Base-by-base conservation (phyloP, 2,113 vertebrate species). In the Phalacrocorax carbo region DNA sequence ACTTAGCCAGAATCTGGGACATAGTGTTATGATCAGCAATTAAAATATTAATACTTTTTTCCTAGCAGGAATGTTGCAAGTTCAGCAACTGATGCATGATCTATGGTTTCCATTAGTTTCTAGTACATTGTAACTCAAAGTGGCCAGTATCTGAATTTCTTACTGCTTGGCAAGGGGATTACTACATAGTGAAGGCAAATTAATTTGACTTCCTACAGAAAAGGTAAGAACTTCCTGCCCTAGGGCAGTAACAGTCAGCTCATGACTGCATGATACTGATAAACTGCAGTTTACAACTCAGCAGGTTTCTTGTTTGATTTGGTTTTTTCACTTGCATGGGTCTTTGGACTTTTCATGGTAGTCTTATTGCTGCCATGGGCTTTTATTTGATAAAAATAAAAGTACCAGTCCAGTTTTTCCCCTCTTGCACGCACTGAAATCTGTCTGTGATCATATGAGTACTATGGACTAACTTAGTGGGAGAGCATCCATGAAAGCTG, bases 241-340 rank as follows among this genome's bases (percentile, higher is more conserved):
- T 80, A 78, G 87, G 87, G 91, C 93, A 77, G 46, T 85, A 93
- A 52, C 82, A 95, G 88, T 84, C 90, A 94, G 82, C 90, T 94
- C 86, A 55, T 66, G 88, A 91, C 94, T 97, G 88, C 86, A n/a
- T 62, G 84, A 91, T 88, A 57, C 91, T 94, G 94, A 97, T 95
- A 95, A 97, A 94, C 86, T 90, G 58, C 91, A 87, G 93, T 96
- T 96, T 96, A 96, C 88, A 91, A 61, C 83, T 89, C 94, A 73
- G 94, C 70, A 68, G 89, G 89, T 66, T 95, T 91, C 84, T 62
- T 93, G 84, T 91, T 96, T 94, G 78, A 95, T 94, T 90, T 88
- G 78, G 1, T 91, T 94, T 82, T 94, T 96, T 95, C 61, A 82
- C 57, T 92, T 91, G 38, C 88, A 82, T 92, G 69, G 46, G 64